Evolutionary conservation across 1,140 invertebrate species (phyloP), one percentile per base, ranked within the genome.

Genomic region (Caerostris extrusa): DNA sequence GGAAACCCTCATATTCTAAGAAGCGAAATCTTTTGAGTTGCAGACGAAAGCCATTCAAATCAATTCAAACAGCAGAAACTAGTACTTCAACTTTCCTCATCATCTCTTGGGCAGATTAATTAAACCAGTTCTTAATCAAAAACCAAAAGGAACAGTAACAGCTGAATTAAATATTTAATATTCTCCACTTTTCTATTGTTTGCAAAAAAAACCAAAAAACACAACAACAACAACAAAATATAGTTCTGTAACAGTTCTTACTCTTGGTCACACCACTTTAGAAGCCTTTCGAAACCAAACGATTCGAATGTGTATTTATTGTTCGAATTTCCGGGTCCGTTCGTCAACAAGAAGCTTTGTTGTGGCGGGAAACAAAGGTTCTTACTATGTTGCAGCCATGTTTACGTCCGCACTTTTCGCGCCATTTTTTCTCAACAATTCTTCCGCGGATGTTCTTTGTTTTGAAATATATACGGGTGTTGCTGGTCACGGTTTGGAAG

Each of bases 321-420:
- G 89, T 91, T 60, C 19, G 69, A 67, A 56, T 91, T 91, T 91
- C 89, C 89, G 89, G 89, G 69, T 91, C 77, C 14, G 19, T n/a
- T 34, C 34, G 71, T 81, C 57, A 91, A 91, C 77, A 82, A 91
- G 58, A 91, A 77, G 50, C 56, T 81, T 82, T 77, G 69, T 91
- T 60, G 19, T 60, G 7, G 12, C 53, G 34, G 55, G 50, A 91
- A 56, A 91, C 89, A 91, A 91, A 91, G 89, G 71, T 71, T 69
- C 34, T 34, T 34, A 71, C 67, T 55, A 67, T 90, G 88, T 90
- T 71, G 19, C 10, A 12, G 58, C 12, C 7, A 6, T 89, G 61
- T 69, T 81, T 50, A 60, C 71, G 19, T 56, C 19, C 71, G 60
- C 61, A 57, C 5, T 90, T 88, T 61, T 88, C 14, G 86, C 57